These are phyloP conservation scores for Drosophila nigromelanica DNA, from an alignment of 1,140 invertebrate species.

Conservation along the genomic window DNA sequence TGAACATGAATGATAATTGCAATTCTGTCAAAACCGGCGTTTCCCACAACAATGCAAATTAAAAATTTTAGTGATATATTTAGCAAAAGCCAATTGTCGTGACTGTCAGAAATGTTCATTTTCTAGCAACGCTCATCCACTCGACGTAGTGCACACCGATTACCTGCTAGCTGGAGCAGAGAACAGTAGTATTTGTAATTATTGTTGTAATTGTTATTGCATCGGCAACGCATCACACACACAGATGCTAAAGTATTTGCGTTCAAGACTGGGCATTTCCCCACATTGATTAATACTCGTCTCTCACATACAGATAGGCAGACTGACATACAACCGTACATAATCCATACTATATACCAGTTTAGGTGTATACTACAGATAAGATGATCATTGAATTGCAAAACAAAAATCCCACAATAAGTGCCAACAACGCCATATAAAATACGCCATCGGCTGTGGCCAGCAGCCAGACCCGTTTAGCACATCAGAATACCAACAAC, in stretches of 20 bases:
- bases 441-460: constrained; percentile 41
- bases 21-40: constrained; percentile 47
- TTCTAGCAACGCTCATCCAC: neutral
- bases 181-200: neutral
- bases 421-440: constrained; percentile 48
- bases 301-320: neutral
- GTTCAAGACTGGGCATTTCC: constrained; percentile 50
- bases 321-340: neutral
- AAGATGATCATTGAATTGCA: constrained; percentile 22
- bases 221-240: constrained; percentile 4
- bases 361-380: constrained; percentile 14
- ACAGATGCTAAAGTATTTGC: neutral
- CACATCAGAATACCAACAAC: constrained; percentile 32
- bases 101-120: constrained; percentile 31
- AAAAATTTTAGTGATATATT: neutral
- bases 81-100: constrained; percentile 43
- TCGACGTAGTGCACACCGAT: constrained; percentile 19
- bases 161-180: constrained; percentile 7
- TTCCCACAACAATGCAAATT: constrained; percentile 16
- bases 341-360: constrained; percentile 10
- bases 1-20: constrained; percentile 53
- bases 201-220: constrained; percentile 20
- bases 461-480: constrained; percentile 59
- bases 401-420: constrained; percentile 30
- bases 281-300: constrained; percentile 49